Evolutionary conservation across 1,140 invertebrate species (phyloP).

Genomic region (Arion vulgaris): DNA sequence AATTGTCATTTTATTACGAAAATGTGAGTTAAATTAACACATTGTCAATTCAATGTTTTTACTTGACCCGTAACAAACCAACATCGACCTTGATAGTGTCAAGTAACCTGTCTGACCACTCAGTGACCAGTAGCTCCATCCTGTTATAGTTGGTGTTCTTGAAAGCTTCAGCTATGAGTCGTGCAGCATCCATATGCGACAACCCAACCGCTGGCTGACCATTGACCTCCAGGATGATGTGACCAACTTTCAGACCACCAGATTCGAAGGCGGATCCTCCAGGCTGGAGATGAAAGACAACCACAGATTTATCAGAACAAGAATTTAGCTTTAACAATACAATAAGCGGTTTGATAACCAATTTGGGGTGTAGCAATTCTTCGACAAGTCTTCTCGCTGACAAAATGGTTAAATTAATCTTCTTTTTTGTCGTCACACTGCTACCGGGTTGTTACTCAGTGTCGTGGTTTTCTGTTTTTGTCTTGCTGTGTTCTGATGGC

Average conservation of each 20-base stretch:
- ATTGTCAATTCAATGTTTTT: neutral
- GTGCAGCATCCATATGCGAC: conserved; percentile 62
- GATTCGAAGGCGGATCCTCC: conserved; percentile 94
- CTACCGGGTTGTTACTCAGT: too few relatives aligned
- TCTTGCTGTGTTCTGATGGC: too few relatives aligned
- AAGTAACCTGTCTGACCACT: conserved; percentile 49
- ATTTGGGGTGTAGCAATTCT: too few relatives aligned
- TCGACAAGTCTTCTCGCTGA: too few relatives aligned
- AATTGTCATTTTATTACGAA: too few relatives aligned
- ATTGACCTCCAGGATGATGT: conserved; percentile 93
- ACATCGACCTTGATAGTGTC: conserved; percentile 38
- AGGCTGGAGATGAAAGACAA: conserved; percentile 78
- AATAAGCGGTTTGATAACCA: too few relatives aligned
- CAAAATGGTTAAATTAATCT: too few relatives aligned
- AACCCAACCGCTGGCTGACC: conserved; percentile 83
- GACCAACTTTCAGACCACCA: conserved; percentile 91
- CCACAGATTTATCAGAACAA: too few relatives aligned
- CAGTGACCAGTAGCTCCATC: conserved; percentile 64
- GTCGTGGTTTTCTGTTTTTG: too few relatives aligned
- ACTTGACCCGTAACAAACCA: conserved; percentile 1
- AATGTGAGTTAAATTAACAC: too few relatives aligned
- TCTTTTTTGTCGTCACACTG: too few relatives aligned
- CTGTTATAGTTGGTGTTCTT: conserved; percentile 52
- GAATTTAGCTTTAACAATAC: too few relatives aligned
- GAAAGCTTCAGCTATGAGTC: conserved; percentile 66